Conservation (phyloP, 2,797 vertebrate species). For the Tympanoctomys barrerae region DNA sequence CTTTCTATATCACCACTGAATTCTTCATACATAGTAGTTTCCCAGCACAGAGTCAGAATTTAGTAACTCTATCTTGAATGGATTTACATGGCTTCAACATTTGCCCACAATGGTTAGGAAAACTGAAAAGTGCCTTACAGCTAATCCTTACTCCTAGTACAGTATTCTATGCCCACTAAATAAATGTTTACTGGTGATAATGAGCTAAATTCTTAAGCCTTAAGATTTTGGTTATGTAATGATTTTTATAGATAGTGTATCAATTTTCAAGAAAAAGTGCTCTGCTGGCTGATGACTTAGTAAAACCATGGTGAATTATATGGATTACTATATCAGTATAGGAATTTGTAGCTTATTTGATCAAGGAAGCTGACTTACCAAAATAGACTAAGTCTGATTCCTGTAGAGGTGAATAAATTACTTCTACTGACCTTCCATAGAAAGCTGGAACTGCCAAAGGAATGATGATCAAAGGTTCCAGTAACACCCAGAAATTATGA, state of each 20-base stretch:
- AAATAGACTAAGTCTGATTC: conserved; percentile 78
- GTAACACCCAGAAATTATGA: conserved; percentile 76
- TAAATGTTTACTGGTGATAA: conserved; percentile 19
- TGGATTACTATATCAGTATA: neutral
- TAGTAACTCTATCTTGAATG: conserved; percentile 44
- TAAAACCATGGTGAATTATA: conserved; percentile 30
- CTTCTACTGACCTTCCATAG: conserved; percentile 75
- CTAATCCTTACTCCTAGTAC: neutral
- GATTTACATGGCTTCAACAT: neutral
- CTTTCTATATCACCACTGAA: conserved; percentile 35
- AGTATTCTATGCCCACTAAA: neutral
- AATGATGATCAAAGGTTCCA: conserved; percentile 75
- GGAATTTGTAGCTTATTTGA: conserved; percentile 43
- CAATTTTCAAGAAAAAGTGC: conserved; percentile 44
- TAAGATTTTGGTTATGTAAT: neutral
- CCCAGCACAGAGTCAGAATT: neutral
- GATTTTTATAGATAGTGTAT: neutral
- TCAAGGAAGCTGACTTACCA: conserved; percentile 77
- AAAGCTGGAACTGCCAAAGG: conserved; percentile 72
- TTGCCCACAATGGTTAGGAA: neutral
- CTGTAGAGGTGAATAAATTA: conserved; percentile 75
- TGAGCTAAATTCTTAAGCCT: conserved; percentile 53
- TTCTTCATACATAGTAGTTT: neutral
- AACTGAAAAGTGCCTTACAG: conserved; percentile 3
- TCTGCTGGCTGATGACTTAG: conserved; percentile 8